Conservation (phyloP, 1,140 invertebrate genomes). For the Ceratosolen solmsi region DNA sequence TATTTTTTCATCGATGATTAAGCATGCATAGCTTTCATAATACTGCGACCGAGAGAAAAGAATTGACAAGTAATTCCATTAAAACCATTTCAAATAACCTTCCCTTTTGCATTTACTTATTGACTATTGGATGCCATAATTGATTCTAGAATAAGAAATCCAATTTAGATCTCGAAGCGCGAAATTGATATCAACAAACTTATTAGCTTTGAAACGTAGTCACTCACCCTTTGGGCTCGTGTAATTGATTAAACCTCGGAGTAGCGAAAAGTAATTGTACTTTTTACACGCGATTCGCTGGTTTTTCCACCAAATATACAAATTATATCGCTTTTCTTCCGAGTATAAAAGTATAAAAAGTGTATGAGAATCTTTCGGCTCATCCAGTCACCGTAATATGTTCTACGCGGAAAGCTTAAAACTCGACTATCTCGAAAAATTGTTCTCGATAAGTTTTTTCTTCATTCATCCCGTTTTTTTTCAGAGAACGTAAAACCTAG, state of each 20-base stretch:
- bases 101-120: background rate
- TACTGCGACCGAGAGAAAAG: too few relatives aligned
- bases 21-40: too few relatives aligned
- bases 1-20: too few relatives aligned
- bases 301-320: background rate
- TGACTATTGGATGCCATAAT: background rate
- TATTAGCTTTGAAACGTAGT: background rate
- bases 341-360: background rate
- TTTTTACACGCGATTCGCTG: background rate
- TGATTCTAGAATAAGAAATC: background rate
- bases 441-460: background rate
- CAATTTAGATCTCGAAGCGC: background rate
- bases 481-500: too few relatives aligned
- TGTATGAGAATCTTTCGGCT: background rate
- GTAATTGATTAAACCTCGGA: background rate
- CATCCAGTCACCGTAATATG: background rate
- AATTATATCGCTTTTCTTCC: background rate
- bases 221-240: background rate
- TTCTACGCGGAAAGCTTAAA: background rate
- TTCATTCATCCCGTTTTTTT: background rate
- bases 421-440: background rate
- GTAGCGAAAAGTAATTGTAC: background rate
- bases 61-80: background rate
- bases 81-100: background rate
- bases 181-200: background rate